Evolutionary conservation across 2,888 invertebrate species (phyloP), one percentile per base, ranked within the genome.

Genomic region (Blera fallax): DNA sequence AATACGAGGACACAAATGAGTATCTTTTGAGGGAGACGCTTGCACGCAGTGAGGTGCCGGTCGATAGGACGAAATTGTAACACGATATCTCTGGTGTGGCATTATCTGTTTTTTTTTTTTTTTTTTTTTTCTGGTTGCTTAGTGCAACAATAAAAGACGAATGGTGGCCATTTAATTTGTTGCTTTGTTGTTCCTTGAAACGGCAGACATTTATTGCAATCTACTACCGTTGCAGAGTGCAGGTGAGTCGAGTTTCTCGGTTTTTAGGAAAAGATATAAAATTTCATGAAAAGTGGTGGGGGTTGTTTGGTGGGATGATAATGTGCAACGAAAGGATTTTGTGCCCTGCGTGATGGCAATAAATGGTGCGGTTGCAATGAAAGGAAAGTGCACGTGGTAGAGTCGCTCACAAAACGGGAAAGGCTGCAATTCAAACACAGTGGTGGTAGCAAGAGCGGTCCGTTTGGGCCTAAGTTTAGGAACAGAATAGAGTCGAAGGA

Each of bases 281-380:
- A 69, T 79, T 74, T 67, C 80, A 76, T 34, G 40, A 72, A 27
- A 60, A 27, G 60, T 62, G 29, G 43, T 50, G 45, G 29, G 43
- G 40, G 45, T 4, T 77, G 27, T 81, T 81, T 87, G 64, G 81
- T 58, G 64, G 48, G 73, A 77, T 37, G 81, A 82, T 87, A 73
- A 87, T 87, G 87, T 73, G 87, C 73, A 73, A 69, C 87, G 62
- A 87, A 87, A 87, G 87, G 87, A 87, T 82, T 78, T 87, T 73
- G 21, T 72, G 70, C 65, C 45, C 72, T 85, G 85, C 85, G 80
- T 85, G 85, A 77, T 77, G 65, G 54, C 27, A 67, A 58, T 18
- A 43, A 73, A 40, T 56, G 45, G 54, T 50, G 58, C 76, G 76
- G 85, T 72, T 24, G 24, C 18, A 24, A 67, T 40, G 45, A 64